Base-by-base conservation (phyloP, 2,888 invertebrate genomes). In the Entomobrya proxima region DNA sequence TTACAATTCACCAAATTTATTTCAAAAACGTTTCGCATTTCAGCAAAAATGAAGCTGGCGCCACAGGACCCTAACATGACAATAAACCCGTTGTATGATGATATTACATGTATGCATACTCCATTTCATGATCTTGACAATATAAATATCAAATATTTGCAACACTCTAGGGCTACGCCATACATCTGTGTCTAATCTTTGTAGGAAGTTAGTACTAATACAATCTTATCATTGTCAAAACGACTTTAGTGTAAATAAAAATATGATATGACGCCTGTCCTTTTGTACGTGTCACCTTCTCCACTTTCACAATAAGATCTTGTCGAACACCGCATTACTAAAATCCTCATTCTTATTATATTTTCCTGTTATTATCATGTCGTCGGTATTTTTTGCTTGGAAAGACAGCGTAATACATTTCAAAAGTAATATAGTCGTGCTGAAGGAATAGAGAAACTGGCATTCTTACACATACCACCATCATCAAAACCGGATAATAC, bases 271-370 rank as follows among this genome's bases (percentile, higher is more conserved):
- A 55, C 5, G 15, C 47, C 3, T 15, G 55, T 55, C 27, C 18
- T 74, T 74, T 47, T 50, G 74, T 74, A 74, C 74, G 74, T 74
- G 74, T 52, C 74, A 32, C 52, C 50, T 50, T 52, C 74, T 74
- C 35, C 30, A 32, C 18, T 74, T 74, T 74, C 50, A 47, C 74
- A 74, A 50, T 11, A 32, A 27, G 27, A 52, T 50, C 32, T 9
- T 74, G 74, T 74, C 18, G 50, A 74, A 32, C 32, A 52, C 40
- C 18, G 13, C 40, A 67, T 64, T 35, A 64, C 35, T 18, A n/a
- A n/a, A n/a, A 55, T 55, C 55, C 55, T 13, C 11, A 15, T 27
- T 55, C 24, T 27, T 2, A 55, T 55, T 55, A 24, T 55, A 27
- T 13, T 15, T 44, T 24, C 27, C 55, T 21, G 52, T 21, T 55